These are phyloP conservation scores for Dolichopus griseipennis DNA, from an alignment of 2,888 invertebrate genomes.

Conservation along the genomic window DNA sequence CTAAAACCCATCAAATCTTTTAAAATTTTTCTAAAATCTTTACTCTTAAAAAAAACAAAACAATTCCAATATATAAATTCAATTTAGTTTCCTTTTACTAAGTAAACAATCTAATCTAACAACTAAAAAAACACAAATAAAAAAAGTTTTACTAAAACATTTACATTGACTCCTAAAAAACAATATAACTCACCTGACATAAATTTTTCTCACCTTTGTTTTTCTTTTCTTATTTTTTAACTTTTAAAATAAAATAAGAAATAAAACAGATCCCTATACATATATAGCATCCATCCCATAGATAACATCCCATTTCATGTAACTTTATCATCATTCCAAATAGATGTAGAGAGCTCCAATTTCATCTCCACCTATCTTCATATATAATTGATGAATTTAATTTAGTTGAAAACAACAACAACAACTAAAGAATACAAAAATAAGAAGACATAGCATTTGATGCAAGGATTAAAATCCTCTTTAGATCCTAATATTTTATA, in stretches of 20 bases:
- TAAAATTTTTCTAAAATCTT: too few relatives aligned
- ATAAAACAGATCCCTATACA: too few relatives aligned
- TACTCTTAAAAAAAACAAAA: too few relatives aligned
- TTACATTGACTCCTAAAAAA: conserved; percentile 2
- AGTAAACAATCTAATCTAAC: neutral
- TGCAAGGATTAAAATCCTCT: neutral
- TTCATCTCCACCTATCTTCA: neutral
- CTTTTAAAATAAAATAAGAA: too few relatives aligned
- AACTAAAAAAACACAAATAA: neutral
- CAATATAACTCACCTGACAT: neutral
- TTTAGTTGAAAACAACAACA: neutral
- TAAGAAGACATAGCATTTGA: neutral
- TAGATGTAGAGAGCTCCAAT: neutral
- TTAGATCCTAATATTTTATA: neutral
- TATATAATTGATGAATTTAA: conserved; percentile 3
- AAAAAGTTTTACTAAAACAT: neutral
- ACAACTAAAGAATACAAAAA: neutral
- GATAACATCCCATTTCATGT: neutral
- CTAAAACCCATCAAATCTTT: too few relatives aligned
- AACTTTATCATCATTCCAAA: neutral
- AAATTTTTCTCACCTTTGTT: neutral
- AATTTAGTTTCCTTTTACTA: neutral
- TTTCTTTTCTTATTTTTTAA: too few relatives aligned
- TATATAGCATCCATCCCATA: too few relatives aligned
- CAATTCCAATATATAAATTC: too few relatives aligned